These are phyloP conservation scores for Neoaliturus tenellus DNA, from an alignment of 2,888 invertebrate species.

Conservation along the genomic window DNA sequence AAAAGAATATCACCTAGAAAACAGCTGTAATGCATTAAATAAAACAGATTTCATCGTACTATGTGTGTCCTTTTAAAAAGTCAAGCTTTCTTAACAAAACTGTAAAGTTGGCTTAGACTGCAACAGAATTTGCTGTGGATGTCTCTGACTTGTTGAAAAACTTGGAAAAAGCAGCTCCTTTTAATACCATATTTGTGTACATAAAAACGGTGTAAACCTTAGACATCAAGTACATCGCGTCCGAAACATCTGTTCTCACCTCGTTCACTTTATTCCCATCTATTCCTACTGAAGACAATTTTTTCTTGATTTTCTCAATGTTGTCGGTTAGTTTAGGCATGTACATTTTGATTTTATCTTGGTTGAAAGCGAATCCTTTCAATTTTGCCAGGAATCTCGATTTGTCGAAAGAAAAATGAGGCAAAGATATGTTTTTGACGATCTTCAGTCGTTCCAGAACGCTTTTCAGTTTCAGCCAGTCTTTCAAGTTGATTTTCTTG, in stretches of 20 bases:
- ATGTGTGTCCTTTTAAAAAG: no score
- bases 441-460: slow-evolving; percentile 13
- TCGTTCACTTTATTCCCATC: slow-evolving; percentile 20
- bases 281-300: background rate
- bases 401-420: slow-evolving; percentile 9
- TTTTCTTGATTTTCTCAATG: slow-evolving; percentile 17
- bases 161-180: slow-evolving; percentile 16
- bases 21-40: no score
- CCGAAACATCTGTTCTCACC: slow-evolving; percentile 7
- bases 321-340: slow-evolving; percentile 11
- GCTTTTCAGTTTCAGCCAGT: slow-evolving; percentile 24
- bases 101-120: no score
- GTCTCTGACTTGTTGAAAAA: slow-evolving; percentile 4
- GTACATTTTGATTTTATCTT: slow-evolving; percentile 15
- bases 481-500: slow-evolving; percentile 6
- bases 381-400: background rate
- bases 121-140: background rate
- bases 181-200: slow-evolving; percentile 18
- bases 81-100: no score
- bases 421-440: background rate
- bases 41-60: no score
- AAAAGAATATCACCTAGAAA: no score
- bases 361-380: background rate
- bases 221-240: slow-evolving; percentile 37
- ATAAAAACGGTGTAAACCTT: slow-evolving; percentile 28